phyloP scores from a whole-genome alignment of 2,888 invertebrate genomes.

The Caradrina clavipalpis region DNA sequence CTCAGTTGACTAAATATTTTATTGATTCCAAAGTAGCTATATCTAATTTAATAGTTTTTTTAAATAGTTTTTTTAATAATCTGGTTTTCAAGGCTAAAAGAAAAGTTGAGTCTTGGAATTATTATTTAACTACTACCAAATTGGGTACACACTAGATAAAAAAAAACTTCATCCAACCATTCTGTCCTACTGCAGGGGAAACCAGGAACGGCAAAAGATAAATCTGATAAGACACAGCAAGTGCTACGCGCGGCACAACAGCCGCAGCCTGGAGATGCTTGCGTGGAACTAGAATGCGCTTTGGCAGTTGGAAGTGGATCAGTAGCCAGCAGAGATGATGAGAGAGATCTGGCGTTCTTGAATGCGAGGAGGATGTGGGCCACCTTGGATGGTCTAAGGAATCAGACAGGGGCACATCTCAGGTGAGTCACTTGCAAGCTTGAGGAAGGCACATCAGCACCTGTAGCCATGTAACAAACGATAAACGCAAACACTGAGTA shows the following conservation, averaged over 20 bases:
- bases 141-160: too few relatives aligned
- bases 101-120: too few relatives aligned
- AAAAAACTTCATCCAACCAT: too few relatives aligned
- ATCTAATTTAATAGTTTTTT: too few relatives aligned
- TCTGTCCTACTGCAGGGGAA: constrained; percentile 42
- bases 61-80: too few relatives aligned
- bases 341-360: constrained; percentile 75
- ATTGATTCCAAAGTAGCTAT: too few relatives aligned
- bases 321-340: constrained; percentile 75
- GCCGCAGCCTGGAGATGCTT: constrained; percentile 80
- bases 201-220: constrained; percentile 72
- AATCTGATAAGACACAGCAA: constrained; percentile 36
- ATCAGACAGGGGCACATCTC: constrained; percentile 76
- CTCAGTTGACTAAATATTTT: too few relatives aligned
- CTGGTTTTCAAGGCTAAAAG: too few relatives aligned
- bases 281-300: constrained; percentile 80
- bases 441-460: too few relatives aligned
- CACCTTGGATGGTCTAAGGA: constrained; percentile 75
- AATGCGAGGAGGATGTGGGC: constrained; percentile 77
- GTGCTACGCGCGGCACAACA: constrained; percentile 34
- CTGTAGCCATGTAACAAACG: too few relatives aligned
- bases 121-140: too few relatives aligned
- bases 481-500: too few relatives aligned
- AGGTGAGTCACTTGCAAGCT: constrained; percentile 66
- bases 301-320: constrained; percentile 74